Conservation (phyloP, 2,888 invertebrate genomes). For the Thera britannica region DNA sequence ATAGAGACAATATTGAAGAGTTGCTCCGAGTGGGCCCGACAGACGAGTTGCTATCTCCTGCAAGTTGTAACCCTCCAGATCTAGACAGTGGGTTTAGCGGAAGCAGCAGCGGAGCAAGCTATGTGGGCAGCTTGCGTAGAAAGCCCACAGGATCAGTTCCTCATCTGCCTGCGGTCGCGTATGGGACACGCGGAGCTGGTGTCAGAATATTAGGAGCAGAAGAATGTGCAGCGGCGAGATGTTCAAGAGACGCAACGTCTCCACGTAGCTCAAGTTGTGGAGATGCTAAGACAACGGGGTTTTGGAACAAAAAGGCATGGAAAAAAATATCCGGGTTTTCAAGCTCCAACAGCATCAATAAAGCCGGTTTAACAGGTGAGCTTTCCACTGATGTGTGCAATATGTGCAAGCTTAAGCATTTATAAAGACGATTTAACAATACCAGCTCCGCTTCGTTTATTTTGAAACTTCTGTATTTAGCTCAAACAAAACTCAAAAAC, state of each 20-base stretch:
- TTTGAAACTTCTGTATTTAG: slow-evolving; percentile 67
- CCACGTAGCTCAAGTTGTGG: slow-evolving; percentile 80
- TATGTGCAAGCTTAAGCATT: slow-evolving; percentile 25
- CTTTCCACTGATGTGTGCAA: slow-evolving; percentile 41
- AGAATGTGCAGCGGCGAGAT: slow-evolving; percentile 71
- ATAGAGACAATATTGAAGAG: slow-evolving; percentile 87
- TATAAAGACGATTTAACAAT: slow-evolving; percentile 25
- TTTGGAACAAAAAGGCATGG: slow-evolving; percentile 92
- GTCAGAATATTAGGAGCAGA: slow-evolving; percentile 78
- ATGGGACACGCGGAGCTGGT: slow-evolving; percentile 80
- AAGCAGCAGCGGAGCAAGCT: slow-evolving; percentile 92
- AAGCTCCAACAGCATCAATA: slow-evolving; percentile 88
- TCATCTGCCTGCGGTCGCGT: slow-evolving; percentile 80
- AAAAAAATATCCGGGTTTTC: slow-evolving; percentile 91
- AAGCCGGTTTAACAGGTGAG: slow-evolving; percentile 88
- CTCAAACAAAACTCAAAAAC: slow-evolving; percentile 57
- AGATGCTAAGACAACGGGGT: slow-evolving; percentile 82
- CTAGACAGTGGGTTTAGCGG: slow-evolving; percentile 94
- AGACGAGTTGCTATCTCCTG: slow-evolving; percentile 89
- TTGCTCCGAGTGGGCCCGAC: slow-evolving; percentile 88
- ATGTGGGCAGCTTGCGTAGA: slow-evolving; percentile 88
- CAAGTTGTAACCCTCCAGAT: slow-evolving; percentile 87
- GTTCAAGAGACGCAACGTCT: slow-evolving; percentile 70
- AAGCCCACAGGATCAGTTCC: slow-evolving; percentile 81
- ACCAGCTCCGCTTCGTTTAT: slow-evolving; percentile 39